Evolutionary conservation across 2,113 vertebrate genomes (phyloP).

Genomic region (Reinhardtius hippoglossoides): DNA sequence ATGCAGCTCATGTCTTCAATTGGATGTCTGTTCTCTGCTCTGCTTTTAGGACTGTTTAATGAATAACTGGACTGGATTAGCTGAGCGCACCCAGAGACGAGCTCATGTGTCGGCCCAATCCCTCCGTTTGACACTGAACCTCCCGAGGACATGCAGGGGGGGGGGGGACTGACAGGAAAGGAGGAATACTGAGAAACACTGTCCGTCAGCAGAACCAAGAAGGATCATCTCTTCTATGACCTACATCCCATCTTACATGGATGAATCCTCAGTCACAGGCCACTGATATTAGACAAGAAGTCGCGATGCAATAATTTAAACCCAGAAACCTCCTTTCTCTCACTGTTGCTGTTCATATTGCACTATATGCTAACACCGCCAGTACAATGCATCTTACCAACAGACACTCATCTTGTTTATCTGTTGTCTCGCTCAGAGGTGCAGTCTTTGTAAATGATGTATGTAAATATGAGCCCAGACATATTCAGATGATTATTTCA

Average conservation of each 20-base stretch:
- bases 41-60: conserved; percentile 48
- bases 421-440: conserved; percentile 35
- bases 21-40: conserved; percentile 27
- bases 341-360: conserved; percentile 35
- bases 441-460: conserved; percentile 56
- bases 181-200: conserved; percentile 66
- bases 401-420: conserved; percentile 10
- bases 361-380: conserved; percentile 15
- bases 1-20: conserved; percentile 18
- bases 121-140: conserved; percentile 48
- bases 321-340: conserved; percentile 1
- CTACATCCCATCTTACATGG: conserved; percentile 25
- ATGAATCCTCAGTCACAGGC: conserved; percentile 10
- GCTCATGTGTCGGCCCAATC: conserved; percentile 41
- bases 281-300: background rate
- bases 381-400: conserved; percentile 14
- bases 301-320: conserved; percentile 39
- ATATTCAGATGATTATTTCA: conserved; percentile 16
- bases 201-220: conserved; percentile 43
- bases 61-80: conserved; percentile 44
- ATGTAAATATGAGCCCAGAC: conserved; percentile 69
- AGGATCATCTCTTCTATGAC: conserved; percentile 26
- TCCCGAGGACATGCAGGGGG: conserved; percentile 42
- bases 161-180: conserved; percentile 19
- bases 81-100: conserved; percentile 30